Base-by-base conservation (phyloP, 1,140 invertebrate genomes). In the Bombus confusus region DNA sequence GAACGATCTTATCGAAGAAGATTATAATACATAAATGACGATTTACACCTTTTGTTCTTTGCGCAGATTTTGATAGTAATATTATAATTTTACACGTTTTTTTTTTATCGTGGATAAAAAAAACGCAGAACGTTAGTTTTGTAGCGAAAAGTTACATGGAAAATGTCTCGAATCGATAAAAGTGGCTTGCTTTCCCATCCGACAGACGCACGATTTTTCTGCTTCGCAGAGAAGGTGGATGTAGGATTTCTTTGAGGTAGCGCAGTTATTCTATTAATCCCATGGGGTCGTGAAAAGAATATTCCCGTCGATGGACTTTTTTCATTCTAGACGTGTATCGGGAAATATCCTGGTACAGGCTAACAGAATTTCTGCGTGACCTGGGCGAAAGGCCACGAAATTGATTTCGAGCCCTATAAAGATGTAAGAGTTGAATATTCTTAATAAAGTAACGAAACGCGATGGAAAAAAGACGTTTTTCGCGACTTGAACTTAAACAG, bases 241-340 rank as follows among this genome's bases (percentile, higher is more conserved):
- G 25, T 31, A 18, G 22, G 52, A 37, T 81, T 68, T 52, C 80
- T 74, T 81, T 62, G 80, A 74, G 31, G 12, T 34, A 59, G 22
- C 25, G 22, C 15, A 41, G 57, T 64, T 64, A 75, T 31, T 74
- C n/a, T 82, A 64, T 82, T 75, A 75, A 62, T 34, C n/a, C 39
- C 15, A 12, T 0, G 28, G 28, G 37, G 2, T 43, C 71, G 22
- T 75, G 69, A 41, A 39, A 31, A 62, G 57, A 74, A 82, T 74
- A 82, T 81, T 34, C 18, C 52, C n/a, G n/a, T 59, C 37, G 31
- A 31, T 25, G 15, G n/a, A 10, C 22, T 47, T 43, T 75, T n/a
- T 22, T 25, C 15, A 71, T 64, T 64, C 59, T 12, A 2, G 25
- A 31, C 80, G 22, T 43, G 13, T 80, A 71, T 72, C 43, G 68